Base-by-base conservation (phyloP, 1,140 invertebrate species). In the Penaeus chinensis region DNA sequence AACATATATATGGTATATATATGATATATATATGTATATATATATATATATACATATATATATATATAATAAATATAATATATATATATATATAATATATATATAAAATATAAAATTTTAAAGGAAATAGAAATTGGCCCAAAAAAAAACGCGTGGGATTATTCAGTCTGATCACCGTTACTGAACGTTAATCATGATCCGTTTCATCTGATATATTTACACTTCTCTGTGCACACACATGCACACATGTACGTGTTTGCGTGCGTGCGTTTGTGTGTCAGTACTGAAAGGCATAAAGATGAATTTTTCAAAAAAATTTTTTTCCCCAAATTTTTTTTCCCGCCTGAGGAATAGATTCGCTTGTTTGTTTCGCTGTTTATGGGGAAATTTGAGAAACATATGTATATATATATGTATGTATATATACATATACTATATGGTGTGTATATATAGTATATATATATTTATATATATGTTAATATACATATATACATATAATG, bases 1-100 rank as follows among this genome's bases (percentile, higher is more conserved):
- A 24, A 69, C 3, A 69, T 69, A 69, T 69, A 69, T 69, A 69
- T 69, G 27, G 27, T 69, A 69, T 69, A 69, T 69, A 69, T 69
- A 69, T 69, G 27, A 71, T 71, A 71, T 71, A 71, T 71, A 71
- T 71, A 71, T 71, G 27, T 71, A 71, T 71, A 71, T 71, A 71
- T 71, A 71, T 71, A 71, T 71, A 71, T 71, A 71, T 71, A 71
- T 71, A 71, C 27, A 71, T 71, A 71, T 22, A 71, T 22, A 71
- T 71, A 27, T 27, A 69, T 69, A 16, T 69, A 10, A 10, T 69
- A 69, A 7, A 69, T 69, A 69, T 20, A 69, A 69, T 69, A 69
- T 69, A 69, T 69, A 69, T 20, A 20, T 13, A 69, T 69, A 69
- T 69, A 69, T 69, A 69, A 69, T 69, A 69, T 69, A 69, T 69